A percentile compares a stretch with the other conserved stretches of the same genome.
Evolutionary conservation across 2,888 invertebrate species (phyloP).

Genomic region (Didymodactylos carnosus): DNA sequence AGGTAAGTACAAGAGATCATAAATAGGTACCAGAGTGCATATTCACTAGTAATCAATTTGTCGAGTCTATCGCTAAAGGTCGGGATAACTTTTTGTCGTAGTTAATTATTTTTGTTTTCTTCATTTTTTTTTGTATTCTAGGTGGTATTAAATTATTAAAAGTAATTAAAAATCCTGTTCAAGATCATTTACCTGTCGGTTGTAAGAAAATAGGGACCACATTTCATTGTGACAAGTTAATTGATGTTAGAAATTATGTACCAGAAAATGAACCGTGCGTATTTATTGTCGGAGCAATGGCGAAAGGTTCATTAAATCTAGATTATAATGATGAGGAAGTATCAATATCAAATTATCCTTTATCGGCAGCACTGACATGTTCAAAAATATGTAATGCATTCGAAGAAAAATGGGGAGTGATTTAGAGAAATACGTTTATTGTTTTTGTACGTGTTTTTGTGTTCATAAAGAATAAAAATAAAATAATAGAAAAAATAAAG

Average conservation of each 20-base stretch:
- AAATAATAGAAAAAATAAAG: too few relatives aligned
- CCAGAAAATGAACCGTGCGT: slow-evolving; percentile 53
- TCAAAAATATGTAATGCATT: slow-evolving; percentile 79
- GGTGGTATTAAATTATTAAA: slow-evolving; percentile 16
- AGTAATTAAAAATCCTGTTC: slow-evolving; percentile 77
- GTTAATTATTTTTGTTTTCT: too few relatives aligned
- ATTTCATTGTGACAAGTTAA: slow-evolving; percentile 48
- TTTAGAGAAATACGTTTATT: too few relatives aligned
- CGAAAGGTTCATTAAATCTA: slow-evolving; percentile 60
- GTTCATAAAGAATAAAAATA: too few relatives aligned
- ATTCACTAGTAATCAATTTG: not conserved
- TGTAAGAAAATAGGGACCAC: slow-evolving; percentile 72
- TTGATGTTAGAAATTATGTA: slow-evolving; percentile 54
- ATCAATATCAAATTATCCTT: slow-evolving; percentile 82
- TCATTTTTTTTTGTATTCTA: not conserved
- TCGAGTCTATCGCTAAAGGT: not conserved
- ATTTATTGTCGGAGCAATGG: slow-evolving; percentile 83
- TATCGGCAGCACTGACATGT: slow-evolving; percentile 86
- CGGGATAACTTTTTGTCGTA: too few relatives aligned
- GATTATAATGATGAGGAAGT: slow-evolving; percentile 75
- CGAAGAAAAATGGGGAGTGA: slow-evolving; percentile 61
- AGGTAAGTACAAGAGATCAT: slow-evolving; percentile 52
- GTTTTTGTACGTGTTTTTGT: too few relatives aligned
- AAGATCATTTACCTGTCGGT: slow-evolving; percentile 78
- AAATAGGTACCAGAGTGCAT: slow-evolving; percentile 64